phyloP scores from a whole-genome alignment of 2,113 vertebrate genomes.

The Cyanoramphus novaezelandiae region DNA sequence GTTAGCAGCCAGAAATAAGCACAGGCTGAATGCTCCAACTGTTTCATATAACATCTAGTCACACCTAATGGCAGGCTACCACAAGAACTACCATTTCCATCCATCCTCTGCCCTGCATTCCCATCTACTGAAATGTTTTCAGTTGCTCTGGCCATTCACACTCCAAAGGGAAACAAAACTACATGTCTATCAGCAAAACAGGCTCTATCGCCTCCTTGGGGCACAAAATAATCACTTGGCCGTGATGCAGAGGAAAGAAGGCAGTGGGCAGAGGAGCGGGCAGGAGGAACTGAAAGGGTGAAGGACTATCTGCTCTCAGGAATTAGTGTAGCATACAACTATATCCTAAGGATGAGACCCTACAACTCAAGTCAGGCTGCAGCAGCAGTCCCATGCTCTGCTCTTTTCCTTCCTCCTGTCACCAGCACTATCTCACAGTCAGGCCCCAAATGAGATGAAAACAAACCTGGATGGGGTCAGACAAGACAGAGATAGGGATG shows the following conservation, averaged over 20 bases:
- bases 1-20: constrained; percentile 1
- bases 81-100: background rate
- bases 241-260: background rate
- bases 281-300: background rate
- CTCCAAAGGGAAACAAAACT: background rate
- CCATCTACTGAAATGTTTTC: background rate
- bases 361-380: background rate
- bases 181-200: background rate
- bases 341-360: background rate
- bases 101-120: background rate
- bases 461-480: background rate
- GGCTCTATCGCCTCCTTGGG: background rate
- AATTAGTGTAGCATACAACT: background rate
- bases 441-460: background rate
- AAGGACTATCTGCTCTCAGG: background rate
- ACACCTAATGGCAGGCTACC: background rate
- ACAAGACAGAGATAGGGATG: background rate
- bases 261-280: background rate
- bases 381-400: background rate
- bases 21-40: background rate
- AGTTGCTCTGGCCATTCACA: background rate
- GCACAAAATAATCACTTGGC: background rate
- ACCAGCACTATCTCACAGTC: background rate
- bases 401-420: background rate
- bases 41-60: background rate